A percentile compares a stretch with the other conserved stretches of the same genome.
Conservation (phyloP, 2,113 vertebrate genomes). For the Lota lota region DNA sequence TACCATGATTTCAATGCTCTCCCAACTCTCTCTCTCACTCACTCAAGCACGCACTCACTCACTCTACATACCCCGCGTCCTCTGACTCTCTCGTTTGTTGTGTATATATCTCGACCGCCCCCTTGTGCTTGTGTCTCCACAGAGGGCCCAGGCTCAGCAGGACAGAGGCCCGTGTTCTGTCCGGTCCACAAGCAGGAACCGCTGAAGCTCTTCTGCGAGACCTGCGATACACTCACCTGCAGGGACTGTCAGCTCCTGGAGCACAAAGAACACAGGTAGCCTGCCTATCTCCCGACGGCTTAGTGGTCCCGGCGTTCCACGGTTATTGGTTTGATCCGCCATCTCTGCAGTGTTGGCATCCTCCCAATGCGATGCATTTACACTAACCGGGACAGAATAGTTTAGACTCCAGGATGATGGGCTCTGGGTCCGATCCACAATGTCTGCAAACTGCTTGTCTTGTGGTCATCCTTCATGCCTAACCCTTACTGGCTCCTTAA, state of each 20-base stretch:
- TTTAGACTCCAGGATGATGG: too few species aligned
- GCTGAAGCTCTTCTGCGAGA: slow-evolving; percentile 97
- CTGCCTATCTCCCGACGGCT: not conserved
- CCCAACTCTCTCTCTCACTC: too few species aligned
- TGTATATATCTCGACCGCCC: not conserved
- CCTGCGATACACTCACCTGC: slow-evolving; percentile 96
- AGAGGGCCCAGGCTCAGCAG: slow-evolving; percentile 88
- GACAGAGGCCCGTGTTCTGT: slow-evolving; percentile 95
- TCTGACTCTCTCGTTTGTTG: not conserved
- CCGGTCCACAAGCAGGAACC: slow-evolving; percentile 97
- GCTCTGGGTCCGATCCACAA: too few species aligned
- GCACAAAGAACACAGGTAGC: slow-evolving; percentile 97
- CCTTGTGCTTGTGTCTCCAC: slow-evolving; percentile 36
- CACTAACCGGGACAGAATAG: too few species aligned
- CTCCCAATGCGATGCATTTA: too few species aligned
- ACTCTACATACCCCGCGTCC: not conserved
- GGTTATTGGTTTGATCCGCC: too few species aligned
- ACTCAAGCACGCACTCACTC: too few species aligned
- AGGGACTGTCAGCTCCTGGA: slow-evolving; percentile 96
- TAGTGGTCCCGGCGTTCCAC: not conserved
- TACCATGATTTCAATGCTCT: too few species aligned
- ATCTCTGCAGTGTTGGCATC: too few species aligned
- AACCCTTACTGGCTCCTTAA: too few species aligned
- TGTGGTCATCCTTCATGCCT: too few species aligned
- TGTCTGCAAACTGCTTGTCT: too few species aligned